phyloP scores from a whole-genome alignment of 2,797 vertebrate genomes.

The Catostomus latipinnis region DNA sequence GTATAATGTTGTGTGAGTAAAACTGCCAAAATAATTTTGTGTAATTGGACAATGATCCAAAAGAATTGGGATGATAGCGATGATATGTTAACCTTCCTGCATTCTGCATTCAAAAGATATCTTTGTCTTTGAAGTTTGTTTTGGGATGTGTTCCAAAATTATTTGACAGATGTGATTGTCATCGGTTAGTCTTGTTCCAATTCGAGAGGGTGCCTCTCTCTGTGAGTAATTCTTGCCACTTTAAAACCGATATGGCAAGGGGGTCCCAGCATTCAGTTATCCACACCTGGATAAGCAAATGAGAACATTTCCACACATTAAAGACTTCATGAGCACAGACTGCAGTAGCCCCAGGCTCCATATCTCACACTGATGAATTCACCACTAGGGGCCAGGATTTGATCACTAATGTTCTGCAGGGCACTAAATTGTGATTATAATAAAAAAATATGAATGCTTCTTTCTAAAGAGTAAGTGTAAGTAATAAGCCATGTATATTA shows the following conservation, averaged over 20 bases:
- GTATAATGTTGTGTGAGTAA: conserved; percentile 53
- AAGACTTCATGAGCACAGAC: conserved; percentile 51
- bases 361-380: conserved; percentile 48
- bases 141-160: conserved; percentile 39
- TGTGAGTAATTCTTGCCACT: conserved; percentile 30
- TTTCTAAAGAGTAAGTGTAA: conserved; percentile 8
- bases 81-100: conserved; percentile 40
- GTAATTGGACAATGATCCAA: conserved; percentile 60
- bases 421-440: conserved; percentile 34
- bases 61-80: conserved; percentile 33
- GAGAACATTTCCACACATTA: conserved; percentile 55
- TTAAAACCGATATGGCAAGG: conserved; percentile 32
- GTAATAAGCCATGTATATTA: not conserved
- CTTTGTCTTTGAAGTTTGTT: conserved; percentile 52
- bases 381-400: conserved; percentile 84
- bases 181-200: conserved; percentile 30
- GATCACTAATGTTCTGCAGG: conserved; percentile 72
- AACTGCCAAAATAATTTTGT: conserved; percentile 57
- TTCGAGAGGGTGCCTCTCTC: conserved; percentile 32
- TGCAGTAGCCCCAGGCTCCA: conserved; percentile 12
- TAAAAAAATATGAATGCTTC: conserved; percentile 32
- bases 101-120: conserved; percentile 39
- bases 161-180: conserved; percentile 50
- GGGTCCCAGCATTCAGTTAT: conserved; percentile 55
- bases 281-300: conserved; percentile 55